Conservation (phyloP, 2,113 vertebrate species). For the Parotia lawesii region DNA sequence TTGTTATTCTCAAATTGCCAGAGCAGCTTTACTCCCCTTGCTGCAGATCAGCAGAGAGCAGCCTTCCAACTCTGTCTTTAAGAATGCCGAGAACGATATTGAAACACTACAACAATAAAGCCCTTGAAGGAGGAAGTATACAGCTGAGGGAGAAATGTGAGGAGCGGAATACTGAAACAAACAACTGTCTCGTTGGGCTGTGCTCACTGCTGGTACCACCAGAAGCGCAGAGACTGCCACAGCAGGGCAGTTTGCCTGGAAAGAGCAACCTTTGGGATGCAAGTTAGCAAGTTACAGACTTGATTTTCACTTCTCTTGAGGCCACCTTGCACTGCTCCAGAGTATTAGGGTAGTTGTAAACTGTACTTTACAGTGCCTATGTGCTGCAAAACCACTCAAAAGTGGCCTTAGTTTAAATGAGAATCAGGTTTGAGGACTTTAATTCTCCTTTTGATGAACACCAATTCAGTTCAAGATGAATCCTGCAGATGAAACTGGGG, state of each 20-base stretch:
- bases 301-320: constrained; percentile 25
- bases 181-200: not conserved
- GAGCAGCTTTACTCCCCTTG: constrained; percentile 7
- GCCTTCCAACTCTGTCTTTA: constrained; percentile 66
- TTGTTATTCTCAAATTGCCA: constrained; percentile 23
- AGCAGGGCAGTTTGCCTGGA: not conserved
- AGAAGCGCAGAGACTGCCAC: not conserved
- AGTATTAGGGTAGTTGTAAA: not conserved
- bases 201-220: constrained; percentile 1
- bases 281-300: not conserved
- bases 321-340: not conserved
- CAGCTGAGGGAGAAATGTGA: constrained; percentile 19
- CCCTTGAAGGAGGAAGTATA: constrained; percentile 26
- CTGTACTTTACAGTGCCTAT: not conserved
- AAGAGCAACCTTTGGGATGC: not conserved
- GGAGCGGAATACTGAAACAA: not conserved
- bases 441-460: constrained; percentile 13
- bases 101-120: constrained; percentile 44
- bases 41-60: not conserved
- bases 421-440: not conserved
- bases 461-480: constrained; percentile 4
- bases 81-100: constrained; percentile 64
- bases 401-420: not conserved
- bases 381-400: not conserved
- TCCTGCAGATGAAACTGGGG: not conserved